Percentiles rank a stretch among this genome's conserved stretches.
phyloP scores from a whole-genome alignment of 2,113 vertebrate genomes.

The Colius striatus region DNA sequence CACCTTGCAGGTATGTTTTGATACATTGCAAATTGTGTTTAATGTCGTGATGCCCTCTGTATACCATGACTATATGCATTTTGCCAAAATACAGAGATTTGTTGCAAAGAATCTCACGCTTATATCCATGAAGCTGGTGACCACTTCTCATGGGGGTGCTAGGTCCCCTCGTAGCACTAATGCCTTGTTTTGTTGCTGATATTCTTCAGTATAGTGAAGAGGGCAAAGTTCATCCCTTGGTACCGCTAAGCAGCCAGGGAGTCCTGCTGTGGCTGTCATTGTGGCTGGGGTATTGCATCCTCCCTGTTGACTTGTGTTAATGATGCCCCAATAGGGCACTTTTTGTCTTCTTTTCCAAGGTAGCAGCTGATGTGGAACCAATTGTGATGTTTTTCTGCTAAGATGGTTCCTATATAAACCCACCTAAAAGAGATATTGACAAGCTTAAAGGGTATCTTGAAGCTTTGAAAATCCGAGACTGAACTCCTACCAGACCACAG shows the following conservation, averaged over 20 bases:
- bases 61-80: neutral
- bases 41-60: neutral
- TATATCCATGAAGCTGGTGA: neutral
- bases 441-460: neutral
- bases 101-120: neutral
- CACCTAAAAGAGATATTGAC: neutral
- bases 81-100: neutral
- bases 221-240: neutral
- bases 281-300: neutral
- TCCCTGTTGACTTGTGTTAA: neutral
- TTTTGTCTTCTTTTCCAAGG: neutral
- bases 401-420: neutral
- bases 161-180: neutral
- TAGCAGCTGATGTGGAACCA: neutral
- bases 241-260: neutral
- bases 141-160: accelerated
- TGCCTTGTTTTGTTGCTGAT: neutral
- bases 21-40: neutral
- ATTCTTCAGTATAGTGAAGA: neutral
- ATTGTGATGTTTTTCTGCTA: neutral
- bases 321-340: neutral
- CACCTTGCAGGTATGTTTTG: neutral
- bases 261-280: neutral
- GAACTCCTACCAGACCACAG: neutral
- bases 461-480: neutral